Conservation (phyloP, 2,797 vertebrate species). For the Eutrigla gurnardus region DNA sequence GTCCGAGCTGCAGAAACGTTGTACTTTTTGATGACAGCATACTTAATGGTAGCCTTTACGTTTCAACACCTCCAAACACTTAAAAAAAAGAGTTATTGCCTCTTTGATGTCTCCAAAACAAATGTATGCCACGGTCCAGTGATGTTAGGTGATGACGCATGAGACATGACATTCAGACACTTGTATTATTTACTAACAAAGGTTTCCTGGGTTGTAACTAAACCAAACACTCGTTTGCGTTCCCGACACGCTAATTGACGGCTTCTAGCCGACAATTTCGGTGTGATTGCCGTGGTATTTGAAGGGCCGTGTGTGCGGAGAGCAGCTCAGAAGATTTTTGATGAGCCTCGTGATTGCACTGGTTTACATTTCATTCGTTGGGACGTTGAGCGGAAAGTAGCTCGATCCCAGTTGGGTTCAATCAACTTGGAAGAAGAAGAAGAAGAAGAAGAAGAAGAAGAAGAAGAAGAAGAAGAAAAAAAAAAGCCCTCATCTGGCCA, state of each 20-base stretch:
- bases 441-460: too few relatives aligned
- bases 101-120: slow-evolving; percentile 15
- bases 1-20: slow-evolving; percentile 42
- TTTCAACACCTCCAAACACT: slow-evolving; percentile 35
- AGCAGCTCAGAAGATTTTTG: slow-evolving; percentile 66
- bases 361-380: slow-evolving; percentile 78
- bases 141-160: not conserved
- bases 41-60: slow-evolving; percentile 25
- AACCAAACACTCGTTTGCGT: slow-evolving; percentile 33
- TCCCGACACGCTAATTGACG: slow-evolving; percentile 41
- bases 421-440: slow-evolving; percentile 63
- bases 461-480: too few relatives aligned
- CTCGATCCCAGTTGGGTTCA: slow-evolving; percentile 75
- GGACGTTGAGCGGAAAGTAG: slow-evolving; percentile 67
- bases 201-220: slow-evolving; percentile 19
- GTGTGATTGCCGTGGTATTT: slow-evolving; percentile 60
- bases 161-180: slow-evolving; percentile 3
- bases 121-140: slow-evolving; percentile 1
- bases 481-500: slow-evolving; percentile 61
- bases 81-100: not conserved
- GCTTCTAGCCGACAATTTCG: slow-evolving; percentile 51
- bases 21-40: slow-evolving; percentile 66
- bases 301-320: slow-evolving; percentile 45
- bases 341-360: slow-evolving; percentile 77
- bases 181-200: slow-evolving; percentile 33